phyloP scores from a whole-genome alignment of 35 echinoderm and acorn worm species.

The Stichopus chloronotus region DNA sequence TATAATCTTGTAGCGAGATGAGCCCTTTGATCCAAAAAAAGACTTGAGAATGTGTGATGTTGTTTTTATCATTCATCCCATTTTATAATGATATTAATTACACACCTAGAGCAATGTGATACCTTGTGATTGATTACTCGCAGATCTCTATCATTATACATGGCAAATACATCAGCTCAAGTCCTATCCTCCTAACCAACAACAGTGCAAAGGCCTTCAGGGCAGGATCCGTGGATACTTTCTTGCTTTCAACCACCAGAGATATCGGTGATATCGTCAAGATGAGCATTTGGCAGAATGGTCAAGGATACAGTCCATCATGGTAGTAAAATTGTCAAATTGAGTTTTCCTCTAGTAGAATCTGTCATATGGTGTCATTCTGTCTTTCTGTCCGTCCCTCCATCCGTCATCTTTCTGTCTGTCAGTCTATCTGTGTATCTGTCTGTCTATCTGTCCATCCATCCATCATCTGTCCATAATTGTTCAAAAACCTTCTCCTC shows the following conservation, averaged over 20 bases:
- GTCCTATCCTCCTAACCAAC: constrained; percentile 13
- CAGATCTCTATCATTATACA: constrained; percentile 38
- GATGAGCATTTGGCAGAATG: constrained; percentile 35
- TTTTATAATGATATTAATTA: too few species aligned
- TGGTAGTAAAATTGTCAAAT: constrained; percentile 11
- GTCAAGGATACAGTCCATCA: constrained; percentile 35
- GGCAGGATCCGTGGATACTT: constrained; percentile 33
- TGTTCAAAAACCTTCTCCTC: too few species aligned
- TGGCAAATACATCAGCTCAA: not conserved
- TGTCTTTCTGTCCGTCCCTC: too few species aligned
- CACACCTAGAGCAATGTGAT: too few species aligned
- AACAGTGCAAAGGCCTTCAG: not conserved
- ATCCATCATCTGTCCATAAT: too few species aligned
- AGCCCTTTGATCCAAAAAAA: too few species aligned
- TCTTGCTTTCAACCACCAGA: constrained; percentile 2
- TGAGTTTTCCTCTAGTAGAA: not conserved
- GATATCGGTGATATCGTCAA: constrained; percentile 13
- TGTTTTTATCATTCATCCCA: too few species aligned
- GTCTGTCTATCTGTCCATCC: too few species aligned
- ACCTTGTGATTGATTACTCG: not conserved
- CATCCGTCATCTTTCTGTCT: too few species aligned
- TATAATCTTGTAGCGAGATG: too few species aligned
- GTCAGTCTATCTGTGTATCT: too few species aligned
- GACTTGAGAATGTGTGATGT: too few species aligned
- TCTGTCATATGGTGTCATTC: not conserved